A percentile compares a stretch with the other conserved stretches of the same genome.
phyloP scores from a whole-genome alignment of 2,888 invertebrate species.

The Morinoia aosen region DNA sequence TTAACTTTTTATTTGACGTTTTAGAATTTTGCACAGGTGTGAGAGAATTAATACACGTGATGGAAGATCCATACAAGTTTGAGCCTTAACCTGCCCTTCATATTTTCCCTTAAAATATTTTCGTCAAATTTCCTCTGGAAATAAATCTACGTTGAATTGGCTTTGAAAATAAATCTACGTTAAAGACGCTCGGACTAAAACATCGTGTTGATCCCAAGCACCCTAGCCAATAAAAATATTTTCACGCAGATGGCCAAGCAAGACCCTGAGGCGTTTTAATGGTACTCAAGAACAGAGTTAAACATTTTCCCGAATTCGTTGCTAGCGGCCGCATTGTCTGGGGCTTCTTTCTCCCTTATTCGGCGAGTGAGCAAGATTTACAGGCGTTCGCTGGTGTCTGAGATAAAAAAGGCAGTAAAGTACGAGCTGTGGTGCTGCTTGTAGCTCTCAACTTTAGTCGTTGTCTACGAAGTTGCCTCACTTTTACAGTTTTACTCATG shows the following conservation, averaged over 20 bases:
- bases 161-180: not conserved
- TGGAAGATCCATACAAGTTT: not conserved
- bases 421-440: not conserved
- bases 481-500: not conserved
- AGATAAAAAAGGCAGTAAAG: slow-evolving; percentile 3
- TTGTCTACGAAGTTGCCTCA: not conserved
- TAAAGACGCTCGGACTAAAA: not conserved
- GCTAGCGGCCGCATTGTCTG: not conserved
- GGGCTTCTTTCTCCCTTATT: not conserved
- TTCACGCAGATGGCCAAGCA: not conserved
- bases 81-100: not conserved
- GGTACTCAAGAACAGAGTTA: not conserved
- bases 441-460: slow-evolving; percentile 1
- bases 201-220: not conserved
- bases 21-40: not conserved
- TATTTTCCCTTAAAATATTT: not conserved
- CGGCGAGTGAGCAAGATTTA: not conserved
- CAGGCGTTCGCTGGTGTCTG: not conserved
- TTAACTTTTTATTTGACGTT: too few relatives aligned
- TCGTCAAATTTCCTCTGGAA: not conserved
- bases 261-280: not conserved
- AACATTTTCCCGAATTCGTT: not conserved
- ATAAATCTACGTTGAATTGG: not conserved
- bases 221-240: not conserved
- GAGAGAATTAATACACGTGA: not conserved